Conservation (phyloP, 1,140 invertebrate species). For the Heterodera carotae region DNA sequence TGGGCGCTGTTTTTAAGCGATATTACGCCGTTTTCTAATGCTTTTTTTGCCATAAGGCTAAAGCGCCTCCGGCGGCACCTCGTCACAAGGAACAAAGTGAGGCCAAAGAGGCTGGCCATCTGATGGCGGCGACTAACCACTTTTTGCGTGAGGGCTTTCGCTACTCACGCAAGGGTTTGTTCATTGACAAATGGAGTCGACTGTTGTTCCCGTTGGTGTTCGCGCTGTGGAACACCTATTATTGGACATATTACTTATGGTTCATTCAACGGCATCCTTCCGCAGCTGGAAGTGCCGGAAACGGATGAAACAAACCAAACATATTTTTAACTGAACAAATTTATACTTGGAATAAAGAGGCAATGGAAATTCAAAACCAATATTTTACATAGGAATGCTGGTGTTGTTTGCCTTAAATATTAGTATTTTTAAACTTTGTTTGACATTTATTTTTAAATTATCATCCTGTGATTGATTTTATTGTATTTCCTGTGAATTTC, state of each 20-base stretch:
- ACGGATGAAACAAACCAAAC: too few relatives aligned
- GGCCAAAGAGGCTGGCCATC: slow-evolving; percentile 13
- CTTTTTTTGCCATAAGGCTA: neutral
- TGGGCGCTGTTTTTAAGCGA: too few relatives aligned
- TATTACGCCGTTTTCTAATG: neutral
- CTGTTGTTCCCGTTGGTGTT: slow-evolving; percentile 53
- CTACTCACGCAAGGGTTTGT: slow-evolving; percentile 56
- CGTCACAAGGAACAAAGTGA: slow-evolving; percentile 20
- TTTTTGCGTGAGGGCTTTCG: slow-evolving; percentile 50
- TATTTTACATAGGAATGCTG: too few relatives aligned
- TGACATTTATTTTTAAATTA: too few relatives aligned
- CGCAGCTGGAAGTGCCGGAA: too few relatives aligned
- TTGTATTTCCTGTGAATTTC: too few relatives aligned
- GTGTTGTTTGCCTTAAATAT: too few relatives aligned
- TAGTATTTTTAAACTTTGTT: too few relatives aligned
- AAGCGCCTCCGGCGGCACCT: slow-evolving; percentile 19
- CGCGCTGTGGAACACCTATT: slow-evolving; percentile 57
- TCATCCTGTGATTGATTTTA: too few relatives aligned
- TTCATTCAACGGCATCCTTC: slow-evolving; percentile 17
- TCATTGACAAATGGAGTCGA: slow-evolving; percentile 56
- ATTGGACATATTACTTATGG: slow-evolving; percentile 55
- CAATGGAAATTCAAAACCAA: too few relatives aligned
- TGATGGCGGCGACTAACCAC: slow-evolving; percentile 28
- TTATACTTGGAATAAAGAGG: too few relatives aligned
- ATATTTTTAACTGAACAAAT: too few relatives aligned